Base-by-base conservation (phyloP, 2,888 invertebrate genomes). In the Linnaemya vulpina region DNA sequence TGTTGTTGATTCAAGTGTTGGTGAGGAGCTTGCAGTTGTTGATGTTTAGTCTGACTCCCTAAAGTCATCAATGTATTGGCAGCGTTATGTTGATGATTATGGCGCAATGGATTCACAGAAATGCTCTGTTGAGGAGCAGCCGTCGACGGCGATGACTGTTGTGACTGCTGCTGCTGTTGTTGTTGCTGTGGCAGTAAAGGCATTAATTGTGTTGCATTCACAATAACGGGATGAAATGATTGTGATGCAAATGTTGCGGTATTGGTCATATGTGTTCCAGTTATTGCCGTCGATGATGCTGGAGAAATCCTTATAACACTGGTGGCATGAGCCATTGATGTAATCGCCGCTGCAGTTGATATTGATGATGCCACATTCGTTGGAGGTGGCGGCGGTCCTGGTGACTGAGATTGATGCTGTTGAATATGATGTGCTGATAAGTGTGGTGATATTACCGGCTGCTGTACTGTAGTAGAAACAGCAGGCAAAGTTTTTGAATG, bases 271-370 rank as follows among this genome's bases (percentile, higher is more conserved):
- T 87, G 67, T 40, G 87, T 35, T 7, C 86, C 68, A 75, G 89
- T 51, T 62, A 87, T 46, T 76, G 87, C 46, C 53, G 89, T 88
- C 60, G 88, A 91, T 8, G 95, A 94, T 86, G 95, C 96, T 13
- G 97, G 97, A 1, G 97, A 97, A 89, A 97, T 96, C 90, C 97
- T 93, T 89, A 97, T 97, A 49, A 97, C 97, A 92, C 97, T 96
- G 38, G 96, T 96, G 60, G 95, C 95, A 83, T 94, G 93, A 13
- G 93, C 92, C 30, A 93, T 94, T 58, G 93, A 92, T 88, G 88
- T 90, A 88, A 81, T 89, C 79, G 87, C 88, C 63, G 88, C 73
- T 60, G 86, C 43, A 67, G 86, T 35, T 76, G 86, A 65, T 53
- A 89, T 83, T 49, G 86, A 86, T 65, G 88, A 51, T 7, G 78